phyloP scores from a whole-genome alignment of 2,113 vertebrate species.

The Camelus bactrianus region DNA sequence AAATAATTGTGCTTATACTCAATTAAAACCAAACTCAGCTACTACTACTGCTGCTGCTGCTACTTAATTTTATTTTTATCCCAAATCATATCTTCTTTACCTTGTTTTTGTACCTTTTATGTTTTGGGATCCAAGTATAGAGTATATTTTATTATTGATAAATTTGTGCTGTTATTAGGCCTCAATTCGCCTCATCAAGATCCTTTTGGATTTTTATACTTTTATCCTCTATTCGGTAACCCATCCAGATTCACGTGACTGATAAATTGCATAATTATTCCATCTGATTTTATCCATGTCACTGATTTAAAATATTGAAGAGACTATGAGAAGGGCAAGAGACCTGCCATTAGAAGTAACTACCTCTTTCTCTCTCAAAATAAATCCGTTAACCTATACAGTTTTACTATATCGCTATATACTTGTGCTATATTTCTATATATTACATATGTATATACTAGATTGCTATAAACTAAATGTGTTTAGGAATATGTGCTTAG shows the following conservation, averaged over 20 bases:
- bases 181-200: neutral
- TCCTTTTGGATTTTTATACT: neutral
- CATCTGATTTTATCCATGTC: neutral
- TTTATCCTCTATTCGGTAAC: neutral
- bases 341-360: neutral
- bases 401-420: neutral
- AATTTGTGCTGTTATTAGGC: neutral
- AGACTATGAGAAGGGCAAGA: neutral
- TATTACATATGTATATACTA: neutral
- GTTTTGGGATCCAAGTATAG: neutral
- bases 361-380: neutral
- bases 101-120: neutral
- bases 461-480: neutral
- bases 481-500: neutral
- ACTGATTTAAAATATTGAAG: slow-evolving; percentile 37
- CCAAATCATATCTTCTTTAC: neutral
- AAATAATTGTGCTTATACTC: neutral
- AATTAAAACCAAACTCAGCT: neutral
- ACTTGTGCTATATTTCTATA: neutral
- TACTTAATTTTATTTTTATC: neutral
- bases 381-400: neutral
- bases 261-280: neutral
- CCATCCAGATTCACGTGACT: neutral
- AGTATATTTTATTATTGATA: neutral
- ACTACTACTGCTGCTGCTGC: neutral